Percentiles rank a stretch among this genome's conserved stretches.
Conservation (phyloP, 2,113 vertebrate genomes). For the Gavialis gangeticus region DNA sequence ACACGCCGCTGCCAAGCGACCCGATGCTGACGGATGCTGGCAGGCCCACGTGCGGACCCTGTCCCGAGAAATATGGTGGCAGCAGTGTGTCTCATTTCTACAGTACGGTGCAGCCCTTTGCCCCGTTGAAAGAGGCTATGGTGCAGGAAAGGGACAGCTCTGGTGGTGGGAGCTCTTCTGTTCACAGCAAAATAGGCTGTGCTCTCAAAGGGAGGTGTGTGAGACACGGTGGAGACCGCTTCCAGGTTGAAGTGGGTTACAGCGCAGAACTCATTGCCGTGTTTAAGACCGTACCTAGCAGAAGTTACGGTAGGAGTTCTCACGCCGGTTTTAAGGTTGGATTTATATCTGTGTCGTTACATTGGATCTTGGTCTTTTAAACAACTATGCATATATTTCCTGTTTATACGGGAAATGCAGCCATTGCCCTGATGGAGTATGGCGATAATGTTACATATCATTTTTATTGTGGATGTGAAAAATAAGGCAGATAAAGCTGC, state of each 20-base stretch:
- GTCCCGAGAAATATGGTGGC: neutral
- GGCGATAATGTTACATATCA: neutral
- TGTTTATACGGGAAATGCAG: neutral
- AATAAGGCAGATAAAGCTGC: neutral
- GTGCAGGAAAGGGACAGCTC: slow-evolving; percentile 1
- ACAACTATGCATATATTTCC: neutral
- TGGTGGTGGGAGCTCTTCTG: neutral
- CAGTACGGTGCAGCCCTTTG: neutral
- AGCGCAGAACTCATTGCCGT: slow-evolving; percentile 85
- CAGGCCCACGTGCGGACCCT: neutral
- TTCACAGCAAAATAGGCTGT: slow-evolving; percentile 69
- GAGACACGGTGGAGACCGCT: slow-evolving; percentile 81
- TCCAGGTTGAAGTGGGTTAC: slow-evolving; percentile 91
- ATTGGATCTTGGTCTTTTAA: neutral
- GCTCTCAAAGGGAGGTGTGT: slow-evolving; percentile 85
- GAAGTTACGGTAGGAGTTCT: slow-evolving; percentile 86
- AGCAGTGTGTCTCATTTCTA: slow-evolving; percentile 1
- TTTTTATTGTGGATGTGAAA: neutral
- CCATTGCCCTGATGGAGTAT: neutral
- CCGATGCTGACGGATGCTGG: rapidly evolving
- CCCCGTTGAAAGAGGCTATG: neutral
- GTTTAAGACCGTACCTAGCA: slow-evolving; percentile 92
- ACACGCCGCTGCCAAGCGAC: neutral
- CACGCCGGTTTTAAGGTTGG: neutral
- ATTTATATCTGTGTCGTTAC: neutral